These are phyloP conservation scores for Crypturellus undulatus DNA, from an alignment of 2,113 vertebrate genomes.

Conservation along the genomic window DNA sequence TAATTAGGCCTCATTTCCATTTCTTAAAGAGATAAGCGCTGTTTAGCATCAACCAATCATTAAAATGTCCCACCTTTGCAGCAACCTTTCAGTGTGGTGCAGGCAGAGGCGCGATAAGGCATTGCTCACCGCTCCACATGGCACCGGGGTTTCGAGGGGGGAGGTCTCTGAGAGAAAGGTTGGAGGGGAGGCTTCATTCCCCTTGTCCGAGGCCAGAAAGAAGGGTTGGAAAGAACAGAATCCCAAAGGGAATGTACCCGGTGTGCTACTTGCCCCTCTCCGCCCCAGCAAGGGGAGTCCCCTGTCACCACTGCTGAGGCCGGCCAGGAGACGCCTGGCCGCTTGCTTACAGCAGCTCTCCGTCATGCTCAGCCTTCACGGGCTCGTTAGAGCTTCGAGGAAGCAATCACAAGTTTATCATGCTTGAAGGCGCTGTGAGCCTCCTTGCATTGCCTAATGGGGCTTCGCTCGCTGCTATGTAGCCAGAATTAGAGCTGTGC, in stretches of 20 bases:
- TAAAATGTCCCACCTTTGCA: slow-evolving; percentile 48
- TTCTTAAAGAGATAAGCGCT: slow-evolving; percentile 82
- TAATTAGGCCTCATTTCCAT: slow-evolving; percentile 82
- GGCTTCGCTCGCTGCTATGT: slow-evolving; percentile 46
- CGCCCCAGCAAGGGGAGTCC: neutral
- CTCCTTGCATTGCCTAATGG: slow-evolving; percentile 68
- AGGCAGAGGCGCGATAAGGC: slow-evolving; percentile 39
- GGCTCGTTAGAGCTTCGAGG: slow-evolving; percentile 73
- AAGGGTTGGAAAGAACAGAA: neutral
- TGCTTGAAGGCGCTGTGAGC: slow-evolving; percentile 72
- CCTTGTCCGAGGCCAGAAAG: neutral
- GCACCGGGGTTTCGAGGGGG: neutral
- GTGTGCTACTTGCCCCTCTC: neutral
- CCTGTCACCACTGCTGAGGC: neutral
- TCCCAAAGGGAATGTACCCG: too few species aligned
- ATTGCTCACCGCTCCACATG: neutral
- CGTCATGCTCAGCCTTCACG: slow-evolving; percentile 41
- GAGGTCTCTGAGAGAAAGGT: too few species aligned
- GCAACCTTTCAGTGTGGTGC: slow-evolving; percentile 64
- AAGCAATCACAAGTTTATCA: slow-evolving; percentile 78
- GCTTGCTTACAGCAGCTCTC: neutral
- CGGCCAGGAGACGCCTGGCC: neutral
- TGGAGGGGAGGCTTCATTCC: neutral
- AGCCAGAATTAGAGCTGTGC: slow-evolving; percentile 53
- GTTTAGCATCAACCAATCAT: slow-evolving; percentile 67